Conservation (phyloP, 2,888 invertebrate species). For the Plutella xylostella region DNA sequence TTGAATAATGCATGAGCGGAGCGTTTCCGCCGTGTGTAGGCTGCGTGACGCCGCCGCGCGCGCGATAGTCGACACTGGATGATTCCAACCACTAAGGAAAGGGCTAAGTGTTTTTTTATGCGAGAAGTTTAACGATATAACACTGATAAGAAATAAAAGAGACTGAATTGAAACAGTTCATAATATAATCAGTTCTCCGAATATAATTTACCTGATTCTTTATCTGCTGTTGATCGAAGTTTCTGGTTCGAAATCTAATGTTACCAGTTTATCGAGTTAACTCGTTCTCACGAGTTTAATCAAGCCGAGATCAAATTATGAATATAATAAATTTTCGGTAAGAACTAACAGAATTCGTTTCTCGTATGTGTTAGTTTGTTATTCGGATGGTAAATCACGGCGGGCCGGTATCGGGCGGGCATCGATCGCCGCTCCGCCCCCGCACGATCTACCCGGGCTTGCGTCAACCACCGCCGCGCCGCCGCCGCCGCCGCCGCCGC, state of each 20-base stretch:
- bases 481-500: conserved; percentile 27
- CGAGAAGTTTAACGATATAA: too few relatives aligned
- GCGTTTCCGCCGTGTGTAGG: conserved; percentile 68
- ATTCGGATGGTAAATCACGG: conserved; percentile 57
- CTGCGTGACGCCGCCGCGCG: conserved; percentile 57
- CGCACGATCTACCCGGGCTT: conserved; percentile 37
- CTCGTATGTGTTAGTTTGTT: conserved; percentile 37
- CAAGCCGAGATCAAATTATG: conserved; percentile 43
- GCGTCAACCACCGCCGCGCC: conserved; percentile 26
- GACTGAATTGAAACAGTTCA: too few relatives aligned
- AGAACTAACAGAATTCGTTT: conserved; percentile 43
- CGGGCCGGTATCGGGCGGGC: conserved; percentile 29
- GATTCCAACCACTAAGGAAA: too few relatives aligned
- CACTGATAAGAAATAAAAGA: too few relatives aligned
- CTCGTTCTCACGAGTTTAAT: conserved; percentile 47
- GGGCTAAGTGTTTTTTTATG: too few relatives aligned
- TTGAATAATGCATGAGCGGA: conserved; percentile 67
- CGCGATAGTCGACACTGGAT: conserved; percentile 31
- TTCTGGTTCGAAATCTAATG: too few relatives aligned
- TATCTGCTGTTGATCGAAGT: too few relatives aligned
- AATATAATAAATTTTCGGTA: conserved; percentile 22
- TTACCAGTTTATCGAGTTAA: too few relatives aligned
- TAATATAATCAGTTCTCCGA: too few relatives aligned
- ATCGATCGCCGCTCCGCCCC: conserved; percentile 36
- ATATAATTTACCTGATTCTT: too few relatives aligned